Base-by-base conservation (phyloP, 2,113 vertebrate genomes). In the Jacana jacana region DNA sequence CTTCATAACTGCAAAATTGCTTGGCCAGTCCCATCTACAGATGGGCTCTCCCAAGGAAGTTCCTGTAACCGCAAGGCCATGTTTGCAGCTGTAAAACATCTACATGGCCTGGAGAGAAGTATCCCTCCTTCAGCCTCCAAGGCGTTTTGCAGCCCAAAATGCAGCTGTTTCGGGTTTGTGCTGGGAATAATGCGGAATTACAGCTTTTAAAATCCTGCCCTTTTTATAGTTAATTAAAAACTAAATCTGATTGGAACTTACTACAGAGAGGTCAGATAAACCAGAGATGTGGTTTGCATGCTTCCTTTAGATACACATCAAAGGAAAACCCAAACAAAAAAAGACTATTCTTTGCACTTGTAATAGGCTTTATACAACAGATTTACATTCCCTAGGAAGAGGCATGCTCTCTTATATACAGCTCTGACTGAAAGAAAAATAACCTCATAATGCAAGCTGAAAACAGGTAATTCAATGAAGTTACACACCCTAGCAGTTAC, bases 311-410 rank as follows among this genome's bases (percentile, higher is more conserved):
- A 81, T 33, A 79, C 55, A 89, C 46, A 86, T 92, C 80, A 92
- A 97, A 95, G 80, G 65, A 75, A 90, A 80, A 78, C 24, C 58
- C 80, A 61, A 84, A 86, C 48, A 51, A 78, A 70, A 90, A 88
- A 86, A 77, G 55, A 30, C 65, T 68, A 33, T 73, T 85, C 58
- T 91, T 81, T 87, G 55, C 69, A 28, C 48, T 86, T 78, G 44
- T 42, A 49, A 63, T 22, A 86, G 52, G 37, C 49, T 83, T 86
- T 52, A 49, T 37, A 31, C 20, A 68, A 66, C 49, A 70, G 51
- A 73, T 64, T 24, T 33, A 37, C 60, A 75, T 49, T 83, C 44
- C 63, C 76, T 65, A 57, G 54, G 44, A 46, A 51, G 46, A 58
- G 33, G 23, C 14, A 72, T 35, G 37, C 22, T 83, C 57, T 89